Conservation (phyloP, 1,140 invertebrate genomes). For the Rhagoletis pomonella region DNA sequence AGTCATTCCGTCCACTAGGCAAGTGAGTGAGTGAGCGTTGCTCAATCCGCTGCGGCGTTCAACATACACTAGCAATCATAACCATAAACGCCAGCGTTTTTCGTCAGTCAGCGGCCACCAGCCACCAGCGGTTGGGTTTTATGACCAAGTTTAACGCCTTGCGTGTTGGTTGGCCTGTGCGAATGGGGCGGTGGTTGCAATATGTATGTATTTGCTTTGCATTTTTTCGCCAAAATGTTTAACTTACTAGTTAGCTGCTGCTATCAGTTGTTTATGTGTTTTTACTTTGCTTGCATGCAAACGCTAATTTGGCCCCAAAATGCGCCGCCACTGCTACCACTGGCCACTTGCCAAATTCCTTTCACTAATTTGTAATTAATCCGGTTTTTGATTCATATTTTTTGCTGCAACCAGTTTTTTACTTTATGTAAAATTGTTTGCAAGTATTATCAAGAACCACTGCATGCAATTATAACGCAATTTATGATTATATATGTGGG, state of each 20-base stretch:
- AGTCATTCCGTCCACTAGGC: neutral
- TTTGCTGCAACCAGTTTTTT: neutral
- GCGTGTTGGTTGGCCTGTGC: neutral
- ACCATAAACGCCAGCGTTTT: neutral
- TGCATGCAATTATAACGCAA: neutral
- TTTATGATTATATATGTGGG: neutral
- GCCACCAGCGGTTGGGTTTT: neutral
- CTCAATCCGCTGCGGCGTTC: neutral
- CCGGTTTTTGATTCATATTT: neutral
- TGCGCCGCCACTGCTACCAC: neutral
- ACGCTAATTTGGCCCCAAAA: constrained; percentile 38
- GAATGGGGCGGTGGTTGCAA: constrained; percentile 1
- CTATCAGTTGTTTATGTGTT: neutral
- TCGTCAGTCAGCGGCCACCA: neutral
- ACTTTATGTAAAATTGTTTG: neutral
- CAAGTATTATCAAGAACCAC: neutral
- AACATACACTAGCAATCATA: neutral
- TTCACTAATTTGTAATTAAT: constrained; percentile 18
- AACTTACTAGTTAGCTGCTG: neutral
- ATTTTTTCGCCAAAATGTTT: constrained; percentile 5
- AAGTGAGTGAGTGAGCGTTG: neutral
- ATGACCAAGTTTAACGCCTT: constrained; percentile 35
- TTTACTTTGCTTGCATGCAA: neutral
- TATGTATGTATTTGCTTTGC: neutral
- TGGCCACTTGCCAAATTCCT: constrained; percentile 1